Evolutionary conservation across 2,797 vertebrate genomes (phyloP).

Genomic region (Okamejei kenojei): DNA sequence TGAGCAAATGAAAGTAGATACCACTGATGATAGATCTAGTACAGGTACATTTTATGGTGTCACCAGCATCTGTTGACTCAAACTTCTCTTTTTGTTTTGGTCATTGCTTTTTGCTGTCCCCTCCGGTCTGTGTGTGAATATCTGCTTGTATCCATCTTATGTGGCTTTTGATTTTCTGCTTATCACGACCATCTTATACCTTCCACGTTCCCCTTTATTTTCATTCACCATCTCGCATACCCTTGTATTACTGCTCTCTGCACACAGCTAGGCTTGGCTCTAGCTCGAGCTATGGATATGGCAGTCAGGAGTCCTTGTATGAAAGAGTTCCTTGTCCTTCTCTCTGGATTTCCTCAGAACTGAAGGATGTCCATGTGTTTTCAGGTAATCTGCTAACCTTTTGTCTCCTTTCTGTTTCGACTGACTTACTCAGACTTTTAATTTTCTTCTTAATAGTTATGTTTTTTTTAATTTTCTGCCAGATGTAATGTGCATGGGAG

Average conservation of each 20-base stretch:
- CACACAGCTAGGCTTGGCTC: slow-evolving; percentile 33
- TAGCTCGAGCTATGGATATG: slow-evolving; percentile 37
- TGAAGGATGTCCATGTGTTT: not conserved
- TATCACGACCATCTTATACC: slow-evolving; percentile 43
- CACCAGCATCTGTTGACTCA: not conserved
- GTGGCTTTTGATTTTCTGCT: slow-evolving; percentile 31
- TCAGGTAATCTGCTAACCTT: slow-evolving; percentile 14
- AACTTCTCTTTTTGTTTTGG: slow-evolving; percentile 18
- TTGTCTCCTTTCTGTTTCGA: not conserved
- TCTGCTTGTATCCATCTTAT: slow-evolving; percentile 32
- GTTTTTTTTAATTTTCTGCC: not conserved
- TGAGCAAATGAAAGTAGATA: slow-evolving; percentile 75
- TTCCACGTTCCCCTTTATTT: slow-evolving; percentile 39
- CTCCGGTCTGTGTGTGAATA: not conserved
- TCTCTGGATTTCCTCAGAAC: slow-evolving; percentile 29
- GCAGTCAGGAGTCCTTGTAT: not conserved
- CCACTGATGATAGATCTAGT: slow-evolving; percentile 75
- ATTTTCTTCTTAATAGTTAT: not conserved
- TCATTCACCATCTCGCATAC: slow-evolving; percentile 40
- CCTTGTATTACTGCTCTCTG: slow-evolving; percentile 9
- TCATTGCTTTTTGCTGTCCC: slow-evolving; percentile 38
- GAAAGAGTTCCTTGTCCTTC: slow-evolving; percentile 2
- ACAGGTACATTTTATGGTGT: slow-evolving; percentile 57
- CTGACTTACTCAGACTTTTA: not conserved
- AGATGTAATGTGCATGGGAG: too few species aligned